These are phyloP conservation scores for Aphodius sticticus DNA, from an alignment of 2,888 invertebrate genomes.

Conservation along the genomic window DNA sequence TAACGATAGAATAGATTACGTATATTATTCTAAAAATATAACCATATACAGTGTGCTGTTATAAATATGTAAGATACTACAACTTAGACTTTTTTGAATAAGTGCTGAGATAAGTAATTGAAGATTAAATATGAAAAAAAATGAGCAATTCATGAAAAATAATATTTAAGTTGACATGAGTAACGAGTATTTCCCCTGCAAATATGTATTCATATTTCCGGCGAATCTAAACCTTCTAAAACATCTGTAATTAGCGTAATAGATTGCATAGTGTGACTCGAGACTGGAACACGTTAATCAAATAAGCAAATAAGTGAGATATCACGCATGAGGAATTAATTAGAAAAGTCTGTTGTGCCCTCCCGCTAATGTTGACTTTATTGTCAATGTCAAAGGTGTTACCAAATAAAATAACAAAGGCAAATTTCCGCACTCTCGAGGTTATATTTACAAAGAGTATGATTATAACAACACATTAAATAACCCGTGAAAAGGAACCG, in stretches of 20 bases:
- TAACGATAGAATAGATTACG: no score
- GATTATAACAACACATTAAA: not conserved
- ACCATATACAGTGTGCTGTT: no score
- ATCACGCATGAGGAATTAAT: not conserved
- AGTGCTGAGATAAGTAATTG: no score
- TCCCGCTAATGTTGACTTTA: not conserved
- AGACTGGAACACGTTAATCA: not conserved
- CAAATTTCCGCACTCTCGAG: not conserved
- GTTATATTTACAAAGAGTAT: constrained; percentile 4
- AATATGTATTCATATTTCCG: not conserved
- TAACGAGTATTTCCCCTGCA: not conserved
- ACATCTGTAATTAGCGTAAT: not conserved
- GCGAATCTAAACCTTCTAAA: not conserved
- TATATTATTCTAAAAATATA: no score
- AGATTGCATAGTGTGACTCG: not conserved
- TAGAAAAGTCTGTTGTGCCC: not conserved
- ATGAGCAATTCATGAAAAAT: no score
- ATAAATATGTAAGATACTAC: no score
- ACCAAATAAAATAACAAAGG: not conserved
- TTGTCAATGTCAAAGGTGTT: not conserved
- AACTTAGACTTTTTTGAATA: no score
- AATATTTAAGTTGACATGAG: no score
- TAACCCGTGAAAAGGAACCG: not conserved
- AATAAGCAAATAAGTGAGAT: not conserved
- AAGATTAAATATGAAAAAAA: no score